Conservation (phyloP, 2,888 invertebrate genomes). For the Sisyra terminalis region DNA sequence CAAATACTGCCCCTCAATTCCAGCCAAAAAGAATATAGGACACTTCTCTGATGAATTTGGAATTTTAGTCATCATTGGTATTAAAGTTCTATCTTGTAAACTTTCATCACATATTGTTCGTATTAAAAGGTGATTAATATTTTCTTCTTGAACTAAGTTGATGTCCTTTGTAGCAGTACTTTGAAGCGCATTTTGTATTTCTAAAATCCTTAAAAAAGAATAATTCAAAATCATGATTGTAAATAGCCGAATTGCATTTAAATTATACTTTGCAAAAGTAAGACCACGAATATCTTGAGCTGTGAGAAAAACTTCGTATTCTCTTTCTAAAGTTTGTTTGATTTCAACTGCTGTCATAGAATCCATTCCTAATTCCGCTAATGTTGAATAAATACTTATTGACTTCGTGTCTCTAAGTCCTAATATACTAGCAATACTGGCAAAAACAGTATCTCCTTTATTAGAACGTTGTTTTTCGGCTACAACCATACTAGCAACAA, state of each 20-base stretch:
- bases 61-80: slow-evolving; percentile 26
- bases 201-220: slow-evolving; percentile 19
- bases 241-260: not conserved
- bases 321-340: slow-evolving; percentile 78
- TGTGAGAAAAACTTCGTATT: slow-evolving; percentile 72
- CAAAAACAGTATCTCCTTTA: slow-evolving; percentile 47
- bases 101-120: slow-evolving; percentile 43
- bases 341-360: slow-evolving; percentile 96
- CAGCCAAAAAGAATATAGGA: slow-evolving; percentile 44
- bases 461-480: slow-evolving; percentile 60
- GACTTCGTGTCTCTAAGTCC: slow-evolving; percentile 51
- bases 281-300: slow-evolving; percentile 72
- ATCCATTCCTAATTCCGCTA: slow-evolving; percentile 91
- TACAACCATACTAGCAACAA: slow-evolving; percentile 73
- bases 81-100: slow-evolving; percentile 31
- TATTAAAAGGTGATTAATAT: slow-evolving; percentile 27
- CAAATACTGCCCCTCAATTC: slow-evolving; percentile 46
- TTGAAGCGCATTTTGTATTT: slow-evolving; percentile 15
- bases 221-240: not conserved
- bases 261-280: slow-evolving; percentile 47
- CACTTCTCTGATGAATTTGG: slow-evolving; percentile 14
- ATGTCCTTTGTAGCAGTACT: too few species aligned
- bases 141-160: slow-evolving; percentile 3
- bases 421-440: slow-evolving; percentile 47
- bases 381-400: slow-evolving; percentile 48